Conservation (phyloP, 2,113 vertebrate genomes). For the Tenebrosternarchus preto region DNA sequence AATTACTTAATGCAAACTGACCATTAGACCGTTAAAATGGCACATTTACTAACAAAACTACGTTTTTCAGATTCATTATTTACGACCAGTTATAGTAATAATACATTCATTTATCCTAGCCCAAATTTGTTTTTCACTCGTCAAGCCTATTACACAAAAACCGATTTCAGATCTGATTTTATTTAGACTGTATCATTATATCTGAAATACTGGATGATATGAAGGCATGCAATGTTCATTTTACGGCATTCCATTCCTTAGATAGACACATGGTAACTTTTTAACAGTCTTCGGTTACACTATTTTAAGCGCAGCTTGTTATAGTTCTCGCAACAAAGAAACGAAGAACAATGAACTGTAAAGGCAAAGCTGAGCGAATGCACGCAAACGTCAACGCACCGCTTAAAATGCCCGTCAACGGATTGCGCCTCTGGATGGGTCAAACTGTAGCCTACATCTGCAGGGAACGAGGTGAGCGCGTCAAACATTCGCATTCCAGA, state of each 20-base stretch:
- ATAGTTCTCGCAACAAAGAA: background rate
- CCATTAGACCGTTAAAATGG: background rate
- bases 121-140: background rate
- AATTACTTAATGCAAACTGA: background rate
- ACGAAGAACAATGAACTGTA: background rate
- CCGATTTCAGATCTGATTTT: background rate
- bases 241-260: slow-evolving; percentile 1
- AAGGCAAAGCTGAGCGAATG: background rate
- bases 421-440: background rate
- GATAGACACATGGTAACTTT: slow-evolving; percentile 44
- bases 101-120: too few species aligned
- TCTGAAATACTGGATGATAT: background rate
- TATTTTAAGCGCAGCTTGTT: background rate
- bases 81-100: background rate
- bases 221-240: background rate
- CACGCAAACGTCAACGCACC: background rate
- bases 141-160: background rate
- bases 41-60: too few species aligned
- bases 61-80: background rate
- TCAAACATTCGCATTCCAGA: background rate
- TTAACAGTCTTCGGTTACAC: slow-evolving; percentile 40
- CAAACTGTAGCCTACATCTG: background rate
- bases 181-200: background rate
- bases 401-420: background rate
- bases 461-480: background rate